Base-by-base conservation (phyloP, 2,888 invertebrate species). In the Taphrorychus bicolor region DNA sequence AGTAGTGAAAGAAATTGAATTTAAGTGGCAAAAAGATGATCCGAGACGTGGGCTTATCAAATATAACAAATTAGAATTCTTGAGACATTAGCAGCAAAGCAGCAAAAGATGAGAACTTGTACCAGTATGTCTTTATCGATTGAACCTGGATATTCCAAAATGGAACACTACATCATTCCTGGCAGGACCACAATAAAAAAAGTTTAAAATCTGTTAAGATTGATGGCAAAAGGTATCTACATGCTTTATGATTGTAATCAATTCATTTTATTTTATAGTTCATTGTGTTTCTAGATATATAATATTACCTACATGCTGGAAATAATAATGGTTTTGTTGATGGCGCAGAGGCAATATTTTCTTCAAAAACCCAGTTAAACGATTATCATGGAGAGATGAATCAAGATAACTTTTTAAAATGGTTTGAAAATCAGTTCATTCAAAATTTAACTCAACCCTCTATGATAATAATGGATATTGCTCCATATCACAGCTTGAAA, bases 311-410 rank as follows among this genome's bases (percentile, higher is more conserved):
- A n/a, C 48, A 57, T 56, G 56, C 57, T 63, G 63, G 56, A 5
- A 63, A 48, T 57, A 19, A 63, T 48, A 2, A 57, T 49, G 57
- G 63, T n/a, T 63, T 63, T 40, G 24, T 32, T 42, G 16, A 57
- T n/a, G 57, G 48, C 24, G 48, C 63, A 4, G 48, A 56, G 21
- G 45, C 42, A 5, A 56, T 57, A 51, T 49, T 56, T 57, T 57
- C 23, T 18, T 63, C 24, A 3, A 48, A 48, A 57, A 66, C 59
- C 4, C 4, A 24, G 51, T n/a, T 62, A 3, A 61, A 54, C 18
- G 58, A 67, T 53, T 67, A 67, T 22, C 62, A 67, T 67, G 57
- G 45, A 16, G 65, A 66, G 42, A 66, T 66, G 54, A 68, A 67
- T 45, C 42, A 58, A 16, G 3, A 53, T 42, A 62, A 62, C 16